These are phyloP conservation scores for Meta bourneti DNA, from an alignment of 2,888 invertebrate genomes.

Conservation along the genomic window DNA sequence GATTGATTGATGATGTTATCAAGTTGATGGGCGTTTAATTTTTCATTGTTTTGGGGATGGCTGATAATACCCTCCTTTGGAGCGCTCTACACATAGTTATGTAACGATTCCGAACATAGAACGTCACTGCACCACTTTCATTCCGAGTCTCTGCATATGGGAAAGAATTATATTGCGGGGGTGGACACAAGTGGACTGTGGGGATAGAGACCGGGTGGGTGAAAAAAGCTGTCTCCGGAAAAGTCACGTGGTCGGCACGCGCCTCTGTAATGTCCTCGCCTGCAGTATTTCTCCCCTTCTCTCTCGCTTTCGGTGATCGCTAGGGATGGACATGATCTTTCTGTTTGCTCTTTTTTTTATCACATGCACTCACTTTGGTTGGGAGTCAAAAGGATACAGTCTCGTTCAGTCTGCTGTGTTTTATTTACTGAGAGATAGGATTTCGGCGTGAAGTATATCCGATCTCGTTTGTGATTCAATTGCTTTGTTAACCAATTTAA, in stretches of 20 bases:
- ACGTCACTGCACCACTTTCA: background rate
- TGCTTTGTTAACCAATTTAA: too few species aligned
- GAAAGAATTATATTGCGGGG: conserved; percentile 56
- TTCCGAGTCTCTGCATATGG: background rate
- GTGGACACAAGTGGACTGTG: background rate
- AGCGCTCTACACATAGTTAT: too few species aligned
- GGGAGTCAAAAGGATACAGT: too few species aligned
- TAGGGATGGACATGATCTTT: background rate
- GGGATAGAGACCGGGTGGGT: background rate
- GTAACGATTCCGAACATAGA: background rate
- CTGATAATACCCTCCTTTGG: too few species aligned
- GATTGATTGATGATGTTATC: too few species aligned
- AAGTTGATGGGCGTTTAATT: too few species aligned
- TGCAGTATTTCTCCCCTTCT: conserved; percentile 3
- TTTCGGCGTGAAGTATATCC: too few species aligned
- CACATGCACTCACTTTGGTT: too few species aligned
- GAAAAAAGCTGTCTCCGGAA: conserved; percentile 34
- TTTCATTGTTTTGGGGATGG: too few species aligned
- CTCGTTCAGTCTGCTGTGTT: too few species aligned
- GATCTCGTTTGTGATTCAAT: too few species aligned
- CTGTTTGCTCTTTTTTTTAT: background rate
- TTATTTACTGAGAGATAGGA: too few species aligned
- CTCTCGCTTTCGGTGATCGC: background rate
- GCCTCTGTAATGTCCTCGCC: conserved; percentile 26
- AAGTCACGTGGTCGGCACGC: conserved; percentile 71